Conservation (phyloP, 2,113 vertebrate species). For the Tachycineta bicolor region DNA sequence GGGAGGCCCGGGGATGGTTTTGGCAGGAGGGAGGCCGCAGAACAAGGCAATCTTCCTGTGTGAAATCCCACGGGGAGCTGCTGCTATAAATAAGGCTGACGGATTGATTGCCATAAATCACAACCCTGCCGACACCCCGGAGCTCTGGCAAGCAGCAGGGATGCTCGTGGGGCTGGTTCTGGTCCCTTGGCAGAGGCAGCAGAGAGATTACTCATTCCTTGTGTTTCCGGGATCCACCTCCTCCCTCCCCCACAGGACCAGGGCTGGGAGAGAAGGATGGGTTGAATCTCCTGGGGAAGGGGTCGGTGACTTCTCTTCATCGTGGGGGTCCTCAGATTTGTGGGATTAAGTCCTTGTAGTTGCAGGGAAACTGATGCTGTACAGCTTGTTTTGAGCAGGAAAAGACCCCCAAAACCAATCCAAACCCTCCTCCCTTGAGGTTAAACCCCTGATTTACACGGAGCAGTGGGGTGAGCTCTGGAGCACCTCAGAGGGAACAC, state of each 20-base stretch:
- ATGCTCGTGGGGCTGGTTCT: constrained; percentile 22
- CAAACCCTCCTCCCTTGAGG: not conserved
- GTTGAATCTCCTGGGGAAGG: not conserved
- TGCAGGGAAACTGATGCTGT: not conserved
- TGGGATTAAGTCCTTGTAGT: not conserved
- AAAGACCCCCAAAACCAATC: not conserved
- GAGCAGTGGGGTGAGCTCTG: not conserved
- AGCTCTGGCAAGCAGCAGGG: not conserved
- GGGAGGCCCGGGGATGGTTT: not conserved
- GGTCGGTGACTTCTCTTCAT: not conserved
- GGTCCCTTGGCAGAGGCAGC: constrained; percentile 33
- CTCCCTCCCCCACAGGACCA: not conserved
- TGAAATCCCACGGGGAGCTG: not conserved
- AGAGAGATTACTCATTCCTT: constrained; percentile 1
- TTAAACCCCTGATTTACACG: not conserved
- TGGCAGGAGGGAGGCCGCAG: not conserved
- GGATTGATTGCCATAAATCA: constrained; percentile 49
- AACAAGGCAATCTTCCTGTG: not conserved
- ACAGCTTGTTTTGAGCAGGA: not conserved
- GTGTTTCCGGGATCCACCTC: constrained; percentile 33
- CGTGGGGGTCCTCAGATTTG: not conserved
- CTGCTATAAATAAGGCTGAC: constrained; percentile 15
- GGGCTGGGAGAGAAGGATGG: not conserved
- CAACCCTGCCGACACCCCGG: not conserved
- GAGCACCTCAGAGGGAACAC: not conserved